These are phyloP conservation scores for Acanthurus lineatus DNA, from an alignment of 2,797 vertebrate genomes.

Conservation along the genomic window DNA sequence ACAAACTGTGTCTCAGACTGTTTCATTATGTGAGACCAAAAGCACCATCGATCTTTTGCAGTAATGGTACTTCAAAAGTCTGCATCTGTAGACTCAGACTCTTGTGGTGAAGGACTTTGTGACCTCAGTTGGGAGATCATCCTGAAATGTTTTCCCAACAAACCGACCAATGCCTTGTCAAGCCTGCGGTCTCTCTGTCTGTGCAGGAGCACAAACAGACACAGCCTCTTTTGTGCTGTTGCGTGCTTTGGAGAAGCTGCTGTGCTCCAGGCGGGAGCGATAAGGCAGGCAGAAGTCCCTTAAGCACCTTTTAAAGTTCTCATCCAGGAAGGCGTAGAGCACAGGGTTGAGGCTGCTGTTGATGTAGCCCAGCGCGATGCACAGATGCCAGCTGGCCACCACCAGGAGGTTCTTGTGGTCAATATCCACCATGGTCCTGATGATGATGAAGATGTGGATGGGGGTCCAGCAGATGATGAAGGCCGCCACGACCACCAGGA, in stretches of 20 bases:
- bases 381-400: conserved; percentile 93
- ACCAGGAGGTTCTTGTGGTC: conserved; percentile 90
- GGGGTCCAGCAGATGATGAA: conserved; percentile 99
- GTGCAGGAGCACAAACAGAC: conserved; percentile 88
- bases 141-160: conserved; percentile 58
- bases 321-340: conserved; percentile 96
- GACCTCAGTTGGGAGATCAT: conserved; percentile 86
- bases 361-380: conserved; percentile 96
- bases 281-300: conserved; percentile 93
- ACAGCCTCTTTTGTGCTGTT: conserved; percentile 85
- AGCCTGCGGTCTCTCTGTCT: conserved; percentile 80
- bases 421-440: conserved; percentile 92
- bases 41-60: conserved; percentile 19
- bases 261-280: conserved; percentile 85
- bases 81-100: conserved; percentile 75
- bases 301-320: conserved; percentile 98
- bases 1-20: conserved; percentile 3
- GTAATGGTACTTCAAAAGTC: not conserved
- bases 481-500: conserved; percentile 95
- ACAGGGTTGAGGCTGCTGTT: conserved; percentile 99
- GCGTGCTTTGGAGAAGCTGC: conserved; percentile 88
- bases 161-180: conserved; percentile 87
- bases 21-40: conserved; percentile 24
- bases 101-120: conserved; percentile 89
- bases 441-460: conserved; percentile 97